phyloP scores from a whole-genome alignment of 2,888 invertebrate species.

The Amiota minor region DNA sequence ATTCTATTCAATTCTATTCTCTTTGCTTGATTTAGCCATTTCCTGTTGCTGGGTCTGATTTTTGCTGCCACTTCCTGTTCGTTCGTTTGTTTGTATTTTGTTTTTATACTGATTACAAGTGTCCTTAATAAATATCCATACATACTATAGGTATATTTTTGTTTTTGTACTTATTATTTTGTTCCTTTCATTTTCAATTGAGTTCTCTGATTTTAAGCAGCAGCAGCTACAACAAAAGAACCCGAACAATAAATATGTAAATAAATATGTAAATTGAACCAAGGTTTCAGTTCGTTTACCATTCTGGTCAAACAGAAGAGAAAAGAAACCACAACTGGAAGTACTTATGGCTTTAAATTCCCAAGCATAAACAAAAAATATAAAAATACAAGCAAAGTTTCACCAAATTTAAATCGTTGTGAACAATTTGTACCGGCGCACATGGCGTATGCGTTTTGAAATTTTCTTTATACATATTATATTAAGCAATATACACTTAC shows the following conservation, averaged over 20 bases:
- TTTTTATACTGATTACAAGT: slow-evolving; percentile 62
- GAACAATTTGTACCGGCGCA: not conserved
- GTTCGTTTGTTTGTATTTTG: slow-evolving; percentile 37
- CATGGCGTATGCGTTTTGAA: too few relatives aligned
- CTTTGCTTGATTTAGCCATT: slow-evolving; percentile 37
- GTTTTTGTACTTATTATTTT: not conserved
- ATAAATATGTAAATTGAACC: not conserved
- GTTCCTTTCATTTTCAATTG: slow-evolving; percentile 9
- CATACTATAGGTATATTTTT: not conserved
- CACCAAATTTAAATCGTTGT: not conserved
- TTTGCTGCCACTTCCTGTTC: slow-evolving; percentile 50
- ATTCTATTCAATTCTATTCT: too few relatives aligned
- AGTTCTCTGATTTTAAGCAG: slow-evolving; percentile 12
- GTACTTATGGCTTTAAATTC: too few relatives aligned
- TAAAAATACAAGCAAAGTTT: not conserved
- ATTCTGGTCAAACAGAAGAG: too few relatives aligned
- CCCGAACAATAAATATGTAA: too few relatives aligned
- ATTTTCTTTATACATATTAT: too few relatives aligned
- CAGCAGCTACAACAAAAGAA: not conserved
- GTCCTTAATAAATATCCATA: slow-evolving; percentile 67
- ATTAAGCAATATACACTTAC: too few relatives aligned
- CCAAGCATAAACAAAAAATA: not conserved
- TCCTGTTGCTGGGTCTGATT: slow-evolving; percentile 58
- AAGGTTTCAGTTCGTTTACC: not conserved
- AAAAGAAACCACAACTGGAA: too few relatives aligned